phyloP scores from a whole-genome alignment of 1,140 invertebrate species.

The Tetramorium parvispinum region DNA sequence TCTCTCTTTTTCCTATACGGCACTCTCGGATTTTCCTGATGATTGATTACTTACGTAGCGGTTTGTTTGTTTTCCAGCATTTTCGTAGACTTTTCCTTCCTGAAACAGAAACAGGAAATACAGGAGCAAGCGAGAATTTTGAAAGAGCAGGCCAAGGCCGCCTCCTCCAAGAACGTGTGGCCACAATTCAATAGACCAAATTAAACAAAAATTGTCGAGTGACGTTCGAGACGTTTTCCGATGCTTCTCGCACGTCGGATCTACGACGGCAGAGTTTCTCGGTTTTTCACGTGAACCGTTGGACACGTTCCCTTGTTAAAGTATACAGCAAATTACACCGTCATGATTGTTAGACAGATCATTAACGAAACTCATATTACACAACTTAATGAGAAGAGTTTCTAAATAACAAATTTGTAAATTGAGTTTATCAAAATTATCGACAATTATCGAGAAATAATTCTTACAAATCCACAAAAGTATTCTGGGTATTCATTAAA shows the following conservation, averaged over 20 bases:
- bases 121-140: conserved; percentile 86
- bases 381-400: background rate
- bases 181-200: conserved; percentile 85
- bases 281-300: conserved; percentile 23
- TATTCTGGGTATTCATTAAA: conserved; percentile 14
- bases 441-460: background rate
- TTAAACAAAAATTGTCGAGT: conserved; percentile 75
- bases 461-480: background rate
- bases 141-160: conserved; percentile 84
- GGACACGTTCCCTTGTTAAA: conserved; percentile 56
- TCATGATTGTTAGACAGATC: background rate
- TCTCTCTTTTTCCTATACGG: conserved; percentile 39
- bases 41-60: conserved; percentile 68
- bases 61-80: conserved; percentile 88
- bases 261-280: conserved; percentile 34
- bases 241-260: conserved; percentile 63
- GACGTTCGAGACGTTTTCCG: conserved; percentile 71
- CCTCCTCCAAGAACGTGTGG: conserved; percentile 84
- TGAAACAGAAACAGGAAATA: conserved; percentile 91
- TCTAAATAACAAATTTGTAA: background rate
- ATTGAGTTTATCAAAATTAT: background rate
- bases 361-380: background rate
- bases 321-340: background rate
- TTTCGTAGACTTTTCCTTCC: conserved; percentile 91
- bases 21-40: conserved; percentile 3